Evolutionary conservation across 2,888 invertebrate species (phyloP).

Genomic region (Campaea margaritaria): DNA sequence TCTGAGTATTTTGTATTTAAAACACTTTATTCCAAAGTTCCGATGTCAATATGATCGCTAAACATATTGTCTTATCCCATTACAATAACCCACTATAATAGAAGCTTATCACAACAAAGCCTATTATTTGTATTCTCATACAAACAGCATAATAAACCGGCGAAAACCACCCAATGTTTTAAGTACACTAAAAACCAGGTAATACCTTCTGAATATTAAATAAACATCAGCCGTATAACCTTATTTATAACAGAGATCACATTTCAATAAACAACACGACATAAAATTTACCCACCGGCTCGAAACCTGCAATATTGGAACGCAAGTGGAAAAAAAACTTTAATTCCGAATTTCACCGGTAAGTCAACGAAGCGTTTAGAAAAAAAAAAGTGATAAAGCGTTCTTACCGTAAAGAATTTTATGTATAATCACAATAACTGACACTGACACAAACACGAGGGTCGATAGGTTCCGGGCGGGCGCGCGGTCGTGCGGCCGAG

Average conservation of each 20-base stretch:
- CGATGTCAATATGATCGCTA: background rate
- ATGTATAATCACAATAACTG: slow-evolving; percentile 53
- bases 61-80: background rate
- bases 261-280: slow-evolving; percentile 35
- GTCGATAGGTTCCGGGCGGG: slow-evolving; percentile 50
- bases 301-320: slow-evolving; percentile 26
- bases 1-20: no score
- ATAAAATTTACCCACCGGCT: slow-evolving; percentile 34
- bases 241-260: slow-evolving; percentile 25
- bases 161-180: slow-evolving; percentile 3
- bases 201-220: slow-evolving; percentile 16
- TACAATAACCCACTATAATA: background rate
- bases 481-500: slow-evolving; percentile 60
- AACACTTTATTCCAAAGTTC: background rate
- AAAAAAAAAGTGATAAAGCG: background rate
- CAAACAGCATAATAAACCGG: slow-evolving; percentile 10
- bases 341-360: background rate
- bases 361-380: background rate
- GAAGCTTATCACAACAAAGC: background rate
- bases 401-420: slow-evolving; percentile 39
- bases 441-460: slow-evolving; percentile 60
- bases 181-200: slow-evolving; percentile 2
- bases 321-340: slow-evolving; percentile 25
- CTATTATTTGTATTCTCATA: background rate
- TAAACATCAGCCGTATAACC: slow-evolving; percentile 5